Conservation (phyloP, 37 sponge, comb jelly and placozoan species). For the Diacarnus erythraeanus region DNA sequence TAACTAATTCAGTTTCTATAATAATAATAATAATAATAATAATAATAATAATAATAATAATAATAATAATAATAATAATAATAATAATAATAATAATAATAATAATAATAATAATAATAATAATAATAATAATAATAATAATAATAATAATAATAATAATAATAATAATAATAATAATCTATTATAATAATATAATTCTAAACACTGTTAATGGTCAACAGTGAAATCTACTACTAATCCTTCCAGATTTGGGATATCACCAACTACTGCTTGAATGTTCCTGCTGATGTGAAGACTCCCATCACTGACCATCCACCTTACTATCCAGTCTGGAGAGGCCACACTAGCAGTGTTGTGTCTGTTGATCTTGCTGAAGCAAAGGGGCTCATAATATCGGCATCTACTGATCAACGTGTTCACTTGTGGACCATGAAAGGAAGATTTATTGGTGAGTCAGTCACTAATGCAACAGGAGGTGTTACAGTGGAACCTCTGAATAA, state of each 20-base stretch:
- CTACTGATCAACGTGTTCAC: slow-evolving; percentile 74
- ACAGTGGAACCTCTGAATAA: no score
- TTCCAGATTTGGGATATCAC: slow-evolving; percentile 56
- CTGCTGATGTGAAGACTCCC: not conserved
- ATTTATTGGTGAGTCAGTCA: slow-evolving; percentile 61
- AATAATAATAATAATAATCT: not conserved
- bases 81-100: not conserved
- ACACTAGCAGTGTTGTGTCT: slow-evolving; percentile 55
- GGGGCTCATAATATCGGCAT: slow-evolving; percentile 66
- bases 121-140: slow-evolving; percentile 1
- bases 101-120: not conserved
- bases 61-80: not conserved
- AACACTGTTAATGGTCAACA: no score
- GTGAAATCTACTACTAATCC: no score
- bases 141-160: not conserved
- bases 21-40: not conserved
- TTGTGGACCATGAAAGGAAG: slow-evolving; percentile 79
- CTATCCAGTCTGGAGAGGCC: slow-evolving; percentile 53
- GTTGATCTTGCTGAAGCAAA: slow-evolving; percentile 63
- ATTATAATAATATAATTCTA: not conserved
- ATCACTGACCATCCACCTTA: slow-evolving; percentile 35
- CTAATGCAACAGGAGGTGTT: not conserved
- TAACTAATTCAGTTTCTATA: not conserved
- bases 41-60: not conserved
- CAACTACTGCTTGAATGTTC: slow-evolving; percentile 60